A percentile compares a stretch with the other conserved stretches of the same genome.
Evolutionary conservation across 2,113 vertebrate genomes (phyloP).

Genomic region (Spea bombifrons): DNA sequence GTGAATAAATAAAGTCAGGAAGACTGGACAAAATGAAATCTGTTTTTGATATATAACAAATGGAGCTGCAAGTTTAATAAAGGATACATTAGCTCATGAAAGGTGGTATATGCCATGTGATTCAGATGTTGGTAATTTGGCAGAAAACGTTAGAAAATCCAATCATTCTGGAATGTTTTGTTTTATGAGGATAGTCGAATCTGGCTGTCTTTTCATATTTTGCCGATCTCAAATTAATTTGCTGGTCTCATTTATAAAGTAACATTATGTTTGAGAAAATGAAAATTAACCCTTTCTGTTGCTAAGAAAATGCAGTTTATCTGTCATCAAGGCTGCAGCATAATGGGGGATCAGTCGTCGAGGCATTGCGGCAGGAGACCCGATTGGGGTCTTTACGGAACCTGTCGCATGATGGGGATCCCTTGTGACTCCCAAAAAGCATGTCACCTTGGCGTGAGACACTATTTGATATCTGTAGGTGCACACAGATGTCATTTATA

Average conservation of each 20-base stretch:
- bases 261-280: background rate
- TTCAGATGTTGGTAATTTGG: slow-evolving; percentile 46
- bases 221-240: slow-evolving; percentile 5
- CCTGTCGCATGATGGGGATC: too few species aligned
- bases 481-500: too few species aligned
- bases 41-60: slow-evolving; percentile 42
- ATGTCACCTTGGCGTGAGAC: too few species aligned
- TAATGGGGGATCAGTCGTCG: too few species aligned
- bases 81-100: slow-evolving; percentile 23
- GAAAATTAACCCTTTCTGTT: background rate
- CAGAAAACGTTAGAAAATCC: slow-evolving; percentile 18
- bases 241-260: slow-evolving; percentile 4
- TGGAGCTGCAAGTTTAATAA: slow-evolving; percentile 39
- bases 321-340: too few species aligned
- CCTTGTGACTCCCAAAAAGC: too few species aligned
- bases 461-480: too few species aligned
- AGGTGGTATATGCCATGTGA: slow-evolving; percentile 22
- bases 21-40: slow-evolving; percentile 24
- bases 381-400: too few species aligned
- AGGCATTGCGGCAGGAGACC: too few species aligned
- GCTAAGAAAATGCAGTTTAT: background rate
- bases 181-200: slow-evolving; percentile 27
- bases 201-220: slow-evolving; percentile 18
- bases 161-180: slow-evolving; percentile 29
- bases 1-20: background rate